Evolutionary conservation across 2,113 vertebrate species (phyloP).

Genomic region (Tetrax tetrax): DNA sequence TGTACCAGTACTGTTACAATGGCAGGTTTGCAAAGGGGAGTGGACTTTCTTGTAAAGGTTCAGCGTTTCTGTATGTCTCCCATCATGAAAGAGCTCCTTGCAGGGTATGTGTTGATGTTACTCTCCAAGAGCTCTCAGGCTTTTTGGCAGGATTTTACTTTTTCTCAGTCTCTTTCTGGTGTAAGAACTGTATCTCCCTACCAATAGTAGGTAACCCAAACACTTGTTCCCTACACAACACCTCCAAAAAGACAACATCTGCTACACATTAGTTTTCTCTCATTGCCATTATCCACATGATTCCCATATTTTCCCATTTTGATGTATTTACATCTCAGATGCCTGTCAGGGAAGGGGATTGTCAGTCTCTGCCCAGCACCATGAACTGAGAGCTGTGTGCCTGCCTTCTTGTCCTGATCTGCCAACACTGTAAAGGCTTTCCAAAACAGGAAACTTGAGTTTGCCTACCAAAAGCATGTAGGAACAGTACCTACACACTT

Average conservation of each 20-base stretch:
- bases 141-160: background rate
- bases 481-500: accelerated
- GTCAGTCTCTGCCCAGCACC: background rate
- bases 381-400: background rate
- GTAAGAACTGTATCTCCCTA: background rate
- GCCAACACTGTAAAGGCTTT: background rate
- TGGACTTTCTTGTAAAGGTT: background rate
- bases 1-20: background rate
- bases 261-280: accelerated
- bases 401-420: background rate
- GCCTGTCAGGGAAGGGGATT: background rate
- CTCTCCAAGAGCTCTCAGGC: background rate
- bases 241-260: background rate
- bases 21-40: background rate
- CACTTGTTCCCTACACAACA: background rate
- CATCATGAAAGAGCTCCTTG: background rate
- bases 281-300: background rate
- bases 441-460: background rate
- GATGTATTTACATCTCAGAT: background rate
- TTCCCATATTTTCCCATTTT: background rate
- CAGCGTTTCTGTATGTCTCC: background rate
- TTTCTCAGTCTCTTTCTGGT: background rate
- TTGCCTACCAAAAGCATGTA: background rate
- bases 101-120: background rate
- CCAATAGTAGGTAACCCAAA: background rate